Percentiles rank a stretch among this genome's conserved stretches.
phyloP scores from a whole-genome alignment of 2,888 invertebrate genomes.

The Pandemis corylana region DNA sequence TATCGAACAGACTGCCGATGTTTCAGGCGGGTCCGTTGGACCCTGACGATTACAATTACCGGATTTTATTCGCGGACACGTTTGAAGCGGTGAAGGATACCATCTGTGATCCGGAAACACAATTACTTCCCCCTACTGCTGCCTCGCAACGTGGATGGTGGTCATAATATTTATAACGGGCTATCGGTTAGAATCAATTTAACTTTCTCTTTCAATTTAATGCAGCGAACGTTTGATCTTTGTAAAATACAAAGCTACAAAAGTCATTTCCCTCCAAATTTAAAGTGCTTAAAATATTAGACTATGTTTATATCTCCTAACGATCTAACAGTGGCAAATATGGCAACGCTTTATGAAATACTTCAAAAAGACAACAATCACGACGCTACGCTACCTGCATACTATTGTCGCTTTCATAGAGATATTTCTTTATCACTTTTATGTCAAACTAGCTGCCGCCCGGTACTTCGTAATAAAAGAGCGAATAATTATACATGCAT shows the following conservation, averaged over 20 bases:
- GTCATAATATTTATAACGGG: conserved; percentile 52
- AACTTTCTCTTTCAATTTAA: conserved; percentile 4
- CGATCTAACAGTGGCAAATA: no score
- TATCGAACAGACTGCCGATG: conserved; percentile 90
- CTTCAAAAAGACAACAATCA: no score
- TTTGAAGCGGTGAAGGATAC: conserved; percentile 87
- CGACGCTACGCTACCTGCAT: no score
- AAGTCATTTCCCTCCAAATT: no score
- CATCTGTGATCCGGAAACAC: conserved; percentile 87
- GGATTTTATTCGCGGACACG: conserved; percentile 88
- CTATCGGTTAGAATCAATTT: conserved; percentile 5
- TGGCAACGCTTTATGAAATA: no score
- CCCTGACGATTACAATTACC: conserved; percentile 88
- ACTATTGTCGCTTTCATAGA: no score
- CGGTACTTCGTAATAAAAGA: no score
- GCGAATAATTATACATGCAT: no score
- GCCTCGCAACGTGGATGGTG: conserved; percentile 48
- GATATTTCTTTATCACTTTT: no score
- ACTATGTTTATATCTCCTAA: no score
- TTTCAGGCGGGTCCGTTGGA: conserved; percentile 88
- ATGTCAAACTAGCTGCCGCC: no score
- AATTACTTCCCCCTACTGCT: conserved; percentile 32
- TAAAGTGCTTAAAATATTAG: no score
- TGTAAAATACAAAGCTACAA: background rate
- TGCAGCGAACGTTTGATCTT: background rate